Percentiles rank a stretch among this genome's conserved stretches.
phyloP scores from a whole-genome alignment of 2,797 vertebrate species.

The Acropternis orthonyx region DNA sequence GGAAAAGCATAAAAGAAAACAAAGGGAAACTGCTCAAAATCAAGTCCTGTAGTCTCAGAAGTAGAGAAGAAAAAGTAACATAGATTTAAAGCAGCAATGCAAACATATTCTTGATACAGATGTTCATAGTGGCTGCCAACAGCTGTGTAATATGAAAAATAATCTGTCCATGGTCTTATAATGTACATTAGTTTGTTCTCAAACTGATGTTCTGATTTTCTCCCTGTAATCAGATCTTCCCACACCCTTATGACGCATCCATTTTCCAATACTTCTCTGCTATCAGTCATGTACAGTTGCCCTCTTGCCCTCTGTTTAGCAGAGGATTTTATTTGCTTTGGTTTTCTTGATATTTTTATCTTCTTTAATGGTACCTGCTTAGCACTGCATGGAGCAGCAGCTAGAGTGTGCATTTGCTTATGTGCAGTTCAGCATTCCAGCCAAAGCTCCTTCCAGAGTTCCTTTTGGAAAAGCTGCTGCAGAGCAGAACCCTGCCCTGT shows the following conservation, averaged over 20 bases:
- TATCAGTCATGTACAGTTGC: background rate
- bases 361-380: background rate
- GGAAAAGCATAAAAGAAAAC: background rate
- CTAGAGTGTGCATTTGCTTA: background rate
- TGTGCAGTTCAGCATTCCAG: fast-evolving
- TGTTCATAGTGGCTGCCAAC: background rate
- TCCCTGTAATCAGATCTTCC: background rate
- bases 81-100: background rate
- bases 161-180: background rate
- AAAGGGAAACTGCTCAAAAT: background rate
- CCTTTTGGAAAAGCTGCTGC: background rate
- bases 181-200: background rate
- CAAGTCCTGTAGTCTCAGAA: background rate
- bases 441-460: background rate
- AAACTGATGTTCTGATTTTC: background rate
- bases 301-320: background rate
- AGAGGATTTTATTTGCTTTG: background rate
- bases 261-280: background rate
- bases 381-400: background rate
- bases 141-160: background rate
- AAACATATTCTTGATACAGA: background rate
- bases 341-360: background rate
- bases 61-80: background rate
- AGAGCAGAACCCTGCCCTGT: background rate
- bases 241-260: background rate